Evolutionary conservation across 2,888 invertebrate species (phyloP), one percentile per base, ranked within the genome.

Genomic region (Patella ulyssiponensis): DNA sequence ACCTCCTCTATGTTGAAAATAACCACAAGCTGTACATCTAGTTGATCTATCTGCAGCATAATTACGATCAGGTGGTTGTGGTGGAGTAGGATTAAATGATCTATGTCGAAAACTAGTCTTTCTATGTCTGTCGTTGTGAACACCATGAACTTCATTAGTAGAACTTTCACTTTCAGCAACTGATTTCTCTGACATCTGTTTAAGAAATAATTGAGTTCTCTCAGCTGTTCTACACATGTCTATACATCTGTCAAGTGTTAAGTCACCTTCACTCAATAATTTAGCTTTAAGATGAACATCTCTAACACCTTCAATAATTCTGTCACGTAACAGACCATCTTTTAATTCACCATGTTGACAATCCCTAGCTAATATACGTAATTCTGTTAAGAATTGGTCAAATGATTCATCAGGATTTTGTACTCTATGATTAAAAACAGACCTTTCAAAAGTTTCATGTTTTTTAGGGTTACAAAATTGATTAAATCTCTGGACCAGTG

Each of bases 271-370:
- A 23, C 53, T 52, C 23, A 73, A 54, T 54, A 73, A 56, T 33
- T 23, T 53, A 23, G n/a, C 54, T 73, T 54, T 52, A n/a, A 33
- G 23, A n/a, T 52, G n/a, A 73, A 17, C 52, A 53, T 53, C n/a
- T 17, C 15, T 54, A 11, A 56, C 70, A 15, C 53, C 77, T 27
- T 23, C 52, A 23, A 64, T 54, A n/a, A 73, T 77, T 73, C 74
- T 64, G 33, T 73, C 73, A 69, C 69, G 69, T 14, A 77, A 44
- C 44, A 77, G 27, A 15, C 74, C 69, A 52, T 77, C 74, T 73
- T 33, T 77, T 56, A 77, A 54, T 75, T 75, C 70, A n/a, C 54
- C 75, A 53, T 23, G 51, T 70, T 70, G 23, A 70, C 75, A 75
- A 53, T 44, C 69, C 70, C 70, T 71, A 12, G 54, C 20, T 69